These are phyloP conservation scores for Nomada fabriciana DNA, from an alignment of 2,888 invertebrate genomes.

Conservation along the genomic window DNA sequence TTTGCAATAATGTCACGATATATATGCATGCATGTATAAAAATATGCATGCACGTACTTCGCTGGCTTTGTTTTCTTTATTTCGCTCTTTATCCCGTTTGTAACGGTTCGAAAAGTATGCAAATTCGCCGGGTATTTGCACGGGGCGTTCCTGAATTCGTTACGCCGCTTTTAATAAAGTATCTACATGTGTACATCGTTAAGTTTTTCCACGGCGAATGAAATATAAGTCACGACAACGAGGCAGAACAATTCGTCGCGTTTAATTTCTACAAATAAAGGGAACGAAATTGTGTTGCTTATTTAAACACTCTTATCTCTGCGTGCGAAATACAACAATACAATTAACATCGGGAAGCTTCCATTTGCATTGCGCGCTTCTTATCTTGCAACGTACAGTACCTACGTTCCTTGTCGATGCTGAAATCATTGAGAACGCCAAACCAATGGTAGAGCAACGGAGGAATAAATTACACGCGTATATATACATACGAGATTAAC, in stretches of 20 bases:
- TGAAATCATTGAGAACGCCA: neutral
- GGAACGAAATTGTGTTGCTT: too few relatives aligned
- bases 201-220: neutral
- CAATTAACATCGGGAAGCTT: too few relatives aligned
- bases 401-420: too few relatives aligned
- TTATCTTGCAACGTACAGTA: too few relatives aligned
- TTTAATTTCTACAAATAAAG: too few relatives aligned
- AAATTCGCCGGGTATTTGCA: conserved; percentile 28
- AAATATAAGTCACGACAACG: neutral
- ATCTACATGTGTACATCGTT: neutral
- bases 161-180: conserved; percentile 11
- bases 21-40: too few relatives aligned
- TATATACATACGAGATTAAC: neutral
- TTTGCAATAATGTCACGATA: neutral
- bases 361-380: too few relatives aligned
- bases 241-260: neutral
- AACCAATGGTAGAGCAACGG: neutral
- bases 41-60: neutral
- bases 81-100: conserved; percentile 6
- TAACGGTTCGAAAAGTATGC: conserved; percentile 28
- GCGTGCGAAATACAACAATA: too few relatives aligned
- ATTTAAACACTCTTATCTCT: too few relatives aligned
- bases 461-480: too few relatives aligned
- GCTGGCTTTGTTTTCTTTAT: neutral
- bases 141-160: conserved; percentile 7